Evolutionary conservation across 2,888 invertebrate genomes (phyloP).

Genomic region (Ligdia adustata): DNA sequence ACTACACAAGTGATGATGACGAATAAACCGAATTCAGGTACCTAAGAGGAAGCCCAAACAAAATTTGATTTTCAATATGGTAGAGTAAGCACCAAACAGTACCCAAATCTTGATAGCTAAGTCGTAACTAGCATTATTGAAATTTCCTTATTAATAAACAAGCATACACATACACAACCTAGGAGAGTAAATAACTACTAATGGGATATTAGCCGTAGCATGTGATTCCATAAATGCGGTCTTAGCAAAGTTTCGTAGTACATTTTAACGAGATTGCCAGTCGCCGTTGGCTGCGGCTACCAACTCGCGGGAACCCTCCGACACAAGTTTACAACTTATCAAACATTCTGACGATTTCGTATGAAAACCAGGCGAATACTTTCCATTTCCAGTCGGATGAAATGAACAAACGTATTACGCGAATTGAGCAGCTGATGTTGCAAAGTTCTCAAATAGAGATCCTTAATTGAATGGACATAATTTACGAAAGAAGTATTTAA

Average conservation of each 20-base stretch:
- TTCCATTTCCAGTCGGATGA: slow-evolving; percentile 36
- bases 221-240: slow-evolving; percentile 68
- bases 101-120: too few species aligned
- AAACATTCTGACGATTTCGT: slow-evolving; percentile 68
- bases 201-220: slow-evolving; percentile 57
- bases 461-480: slow-evolving; percentile 19
- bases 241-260: slow-evolving; percentile 67
- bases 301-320: slow-evolving; percentile 67
- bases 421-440: neutral
- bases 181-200: slow-evolving; percentile 46
- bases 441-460: slow-evolving; percentile 2
- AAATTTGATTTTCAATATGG: too few species aligned
- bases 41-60: too few species aligned
- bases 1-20: too few species aligned
- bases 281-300: slow-evolving; percentile 61
- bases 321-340: slow-evolving; percentile 79
- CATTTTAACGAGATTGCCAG: slow-evolving; percentile 80
- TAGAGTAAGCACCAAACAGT: too few species aligned
- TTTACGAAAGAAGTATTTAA: slow-evolving; percentile 15
- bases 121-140: too few species aligned
- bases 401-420: too few species aligned
- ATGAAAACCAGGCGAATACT: slow-evolving; percentile 62
- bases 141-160: slow-evolving; percentile 24
- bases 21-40: too few species aligned
- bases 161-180: too few species aligned